Conservation (phyloP, 2,888 invertebrate genomes). For the Theristus sp. region DNA sequence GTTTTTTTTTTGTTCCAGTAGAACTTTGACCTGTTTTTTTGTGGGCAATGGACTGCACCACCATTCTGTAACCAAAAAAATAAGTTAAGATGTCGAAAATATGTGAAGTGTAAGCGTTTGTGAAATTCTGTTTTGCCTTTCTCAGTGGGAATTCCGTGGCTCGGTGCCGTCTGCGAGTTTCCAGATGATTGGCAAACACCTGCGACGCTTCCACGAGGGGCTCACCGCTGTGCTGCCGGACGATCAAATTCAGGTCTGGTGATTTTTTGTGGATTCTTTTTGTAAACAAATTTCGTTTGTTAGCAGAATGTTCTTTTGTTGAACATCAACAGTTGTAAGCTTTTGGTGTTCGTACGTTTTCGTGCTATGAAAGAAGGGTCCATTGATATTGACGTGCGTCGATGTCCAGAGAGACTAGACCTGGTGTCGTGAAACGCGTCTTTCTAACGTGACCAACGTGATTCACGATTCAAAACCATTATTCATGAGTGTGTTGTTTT, state of each 20-base stretch:
- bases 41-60: too few species aligned
- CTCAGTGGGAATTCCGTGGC: neutral
- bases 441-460: too few species aligned
- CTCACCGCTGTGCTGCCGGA: slow-evolving; percentile 20
- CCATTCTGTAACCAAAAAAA: too few species aligned
- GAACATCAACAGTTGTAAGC: too few species aligned
- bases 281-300: neutral
- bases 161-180: slow-evolving; percentile 57
- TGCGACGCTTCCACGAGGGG: slow-evolving; percentile 33
- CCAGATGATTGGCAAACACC: slow-evolving; percentile 44
- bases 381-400: neutral
- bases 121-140: neutral
- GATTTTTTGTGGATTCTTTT: neutral
- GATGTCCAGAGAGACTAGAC: too few species aligned
- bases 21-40: neutral
- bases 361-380: neutral
- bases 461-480: too few species aligned
- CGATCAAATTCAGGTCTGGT: slow-evolving; percentile 12
- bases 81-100: too few species aligned
- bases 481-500: too few species aligned
- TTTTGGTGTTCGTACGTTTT: too few species aligned
- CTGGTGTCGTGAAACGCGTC: too few species aligned
- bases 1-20: too few species aligned
- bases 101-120: too few species aligned
- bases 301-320: slow-evolving; percentile 5